Base-by-base conservation (phyloP, 1,140 invertebrate species). In the Manduca sexta region DNA sequence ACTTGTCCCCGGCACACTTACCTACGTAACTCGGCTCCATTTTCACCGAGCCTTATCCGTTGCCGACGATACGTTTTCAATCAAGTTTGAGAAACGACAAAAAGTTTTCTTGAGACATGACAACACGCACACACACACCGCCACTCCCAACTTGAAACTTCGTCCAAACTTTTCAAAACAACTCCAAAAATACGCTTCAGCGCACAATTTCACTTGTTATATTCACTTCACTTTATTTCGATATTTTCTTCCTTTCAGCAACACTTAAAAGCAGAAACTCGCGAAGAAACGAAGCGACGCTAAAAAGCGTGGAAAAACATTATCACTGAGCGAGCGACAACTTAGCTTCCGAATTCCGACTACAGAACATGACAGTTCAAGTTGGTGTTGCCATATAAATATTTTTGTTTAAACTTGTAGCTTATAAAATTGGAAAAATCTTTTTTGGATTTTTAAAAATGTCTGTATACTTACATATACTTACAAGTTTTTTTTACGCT, bases 31-130 rank as follows among this genome's bases (percentile, higher is more conserved):
- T 74, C n/a, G 73, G 50, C 62, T 82, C 78, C 78, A 82, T 82
- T 53, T 68, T 74, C 52, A 37, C 46, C 43, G 52, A 56, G 40
- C 15, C 52, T 56, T 50, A 52, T 60, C 52, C 49, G 35, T 48
- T 43, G 26, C 34, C 59, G 33, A 49, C 45, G 37, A 55, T 49
- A 41, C 21, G 46, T 65, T 72, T 69, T 59, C 49, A 61, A 68
- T 64, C 64, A 65, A 70, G 53, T 73, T 74, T 72, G 55, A 57
- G 52, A 68, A 45, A 73, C 61, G 57, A 65, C 66, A 69, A 61
- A 60, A 76, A 76, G 60, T 80, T 72, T 76, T 49, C 50, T 62
- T 73, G 53, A 73, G 65, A 78, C 78, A 82, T 82, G 69, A 72
- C 78, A 76, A 72, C 65, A 74, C 67, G 58, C 63, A 67, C 69